A percentile compares a stretch with the other conserved stretches of the same genome.
Evolutionary conservation across 2,888 invertebrate species (phyloP).

Genomic region (Electrophaes corylata): DNA sequence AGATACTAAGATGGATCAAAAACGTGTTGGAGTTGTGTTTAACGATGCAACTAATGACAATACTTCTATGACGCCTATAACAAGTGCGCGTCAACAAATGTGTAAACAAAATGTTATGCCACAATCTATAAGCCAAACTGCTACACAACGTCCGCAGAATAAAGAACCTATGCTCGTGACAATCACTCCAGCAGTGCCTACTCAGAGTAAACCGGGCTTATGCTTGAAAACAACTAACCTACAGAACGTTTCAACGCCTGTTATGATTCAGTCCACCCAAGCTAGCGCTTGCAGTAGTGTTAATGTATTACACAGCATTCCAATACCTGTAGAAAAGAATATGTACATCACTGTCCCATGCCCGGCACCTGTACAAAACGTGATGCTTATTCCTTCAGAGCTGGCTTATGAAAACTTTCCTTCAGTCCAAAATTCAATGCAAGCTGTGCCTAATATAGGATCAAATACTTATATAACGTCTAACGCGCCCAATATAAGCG

Average conservation of each 20-base stretch:
- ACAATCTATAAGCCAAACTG: conserved; percentile 7
- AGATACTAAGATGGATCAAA: conserved; percentile 37
- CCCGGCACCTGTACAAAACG: conserved; percentile 51
- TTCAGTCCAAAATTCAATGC: conserved; percentile 45
- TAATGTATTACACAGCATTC: conserved; percentile 12
- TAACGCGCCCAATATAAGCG: conserved; percentile 49
- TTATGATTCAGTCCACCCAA: conserved; percentile 7
- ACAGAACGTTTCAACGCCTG: conserved; percentile 12
- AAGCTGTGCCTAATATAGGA: conserved; percentile 36
- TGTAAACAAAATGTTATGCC: conserved; percentile 6
- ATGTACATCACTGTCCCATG: conserved; percentile 48
- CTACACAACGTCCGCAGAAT: conserved; percentile 5
- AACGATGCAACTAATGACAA: conserved; percentile 16
- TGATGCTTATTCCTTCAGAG: conserved; percentile 58
- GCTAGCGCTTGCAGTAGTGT: conserved; percentile 11
- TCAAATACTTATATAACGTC: conserved; percentile 51
- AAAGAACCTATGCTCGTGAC: conserved; percentile 1
- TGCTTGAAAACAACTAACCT: conserved; percentile 4
- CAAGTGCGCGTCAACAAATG: not conserved
- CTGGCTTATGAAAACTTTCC: conserved; percentile 56
- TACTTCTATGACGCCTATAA: not conserved
- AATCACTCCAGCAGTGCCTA: conserved; percentile 2
- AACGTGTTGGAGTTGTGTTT: conserved; percentile 27
- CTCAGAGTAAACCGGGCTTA: conserved; percentile 4
- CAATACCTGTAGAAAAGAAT: conserved; percentile 40